Base-by-base conservation (phyloP, 2,113 vertebrate genomes). In the Lepus europaeus region DNA sequence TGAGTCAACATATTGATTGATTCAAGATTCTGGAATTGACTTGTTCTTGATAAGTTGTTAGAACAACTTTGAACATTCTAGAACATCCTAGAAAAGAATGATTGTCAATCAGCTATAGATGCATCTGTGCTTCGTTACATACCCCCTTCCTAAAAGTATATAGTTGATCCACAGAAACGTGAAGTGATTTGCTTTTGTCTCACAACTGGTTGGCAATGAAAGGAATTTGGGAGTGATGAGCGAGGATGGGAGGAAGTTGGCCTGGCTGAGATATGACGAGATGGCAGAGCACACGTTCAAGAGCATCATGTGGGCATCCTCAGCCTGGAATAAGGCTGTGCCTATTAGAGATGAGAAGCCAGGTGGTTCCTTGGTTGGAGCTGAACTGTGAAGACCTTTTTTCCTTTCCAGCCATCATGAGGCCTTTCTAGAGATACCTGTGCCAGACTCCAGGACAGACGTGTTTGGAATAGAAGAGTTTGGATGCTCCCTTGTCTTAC, bases 31-130 rank as follows among this genome's bases (percentile, higher is more conserved):
- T 95, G 70, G 51, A 27, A 16, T 6, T 59, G 29, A 51, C 49
- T 87, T 8, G 2, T 69, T 76, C 87, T 45, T 80, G 9, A 12
- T 83, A 14, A 23, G 10, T 74, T 76, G 27, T 25, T 83, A 61
- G 91, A 49, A 81, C 36, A 86, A 39, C 31, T 33, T 64, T 53
- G 80, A 90, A 70, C 45, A 53, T 90, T 33, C 45, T 84, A 53
- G 87, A 73, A 83, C 33, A 82, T 79, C 6, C 66, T 64, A 56
- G 78, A 87, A 87, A 20, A 83, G 66, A 61, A 83, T 29, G 10
- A 33, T 16, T 1, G 9, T 4, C 31, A 66, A 9, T 27, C 33
- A 20, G 36, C 49, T 51, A 9, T 68, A 17, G 31, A 88, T 74
- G 7, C n/a, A 27, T 31, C 25, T 63, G 64, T 5, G 25, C 19